Base-by-base conservation (phyloP, 2,113 vertebrate genomes). In the Sula dactylatra region DNA sequence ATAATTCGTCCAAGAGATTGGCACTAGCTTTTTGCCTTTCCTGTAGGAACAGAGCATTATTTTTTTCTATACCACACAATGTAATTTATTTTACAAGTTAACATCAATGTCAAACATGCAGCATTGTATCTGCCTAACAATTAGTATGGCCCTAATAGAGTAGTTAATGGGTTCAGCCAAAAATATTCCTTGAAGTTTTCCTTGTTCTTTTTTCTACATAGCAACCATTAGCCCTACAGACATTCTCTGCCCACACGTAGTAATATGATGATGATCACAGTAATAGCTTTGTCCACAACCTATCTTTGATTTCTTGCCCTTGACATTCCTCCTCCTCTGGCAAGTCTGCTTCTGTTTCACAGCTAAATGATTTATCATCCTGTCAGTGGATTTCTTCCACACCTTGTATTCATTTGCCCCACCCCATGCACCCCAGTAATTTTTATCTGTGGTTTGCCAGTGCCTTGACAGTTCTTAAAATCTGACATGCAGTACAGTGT, bases 241-340 rank as follows among this genome's bases (percentile, higher is more conserved):
- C 19, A 66, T 85, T 61, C 49, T 84, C 69, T 91, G 73, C 69
- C 91, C 56, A 82, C 86, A 58, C 0, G 0, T 27, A 74, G 80
- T 84, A 96, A 92, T 89, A 91, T 45, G 70, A 90, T 83, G 89
- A 95, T 91, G 90, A 91, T 76, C 56, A 49, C 44, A 82, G 52
- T 81, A 93, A 82, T 52, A 84, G 40, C 73, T 83, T 91, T 88
- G 73, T 89, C 89, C 77, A 76, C 65, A 94, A 76, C 21, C 80
- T 70, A 16, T 67, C 69, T 96, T 92, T 97, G 86, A 88, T 89
- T 93, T 92, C 69, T 92, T 79, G 80, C 77, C 72, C 94, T 94
- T 95, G 91, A 96, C 88, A 86, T 76, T 94, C 65, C 58, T 94
- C 29, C 6, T 77, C 21, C 67, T 94, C 67, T 38, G 34, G 76